Percentiles rank a stretch among this genome's conserved stretches.
Evolutionary conservation across 2,113 vertebrate species (phyloP).

Genomic region (Nothocercus nigrocapillus): DNA sequence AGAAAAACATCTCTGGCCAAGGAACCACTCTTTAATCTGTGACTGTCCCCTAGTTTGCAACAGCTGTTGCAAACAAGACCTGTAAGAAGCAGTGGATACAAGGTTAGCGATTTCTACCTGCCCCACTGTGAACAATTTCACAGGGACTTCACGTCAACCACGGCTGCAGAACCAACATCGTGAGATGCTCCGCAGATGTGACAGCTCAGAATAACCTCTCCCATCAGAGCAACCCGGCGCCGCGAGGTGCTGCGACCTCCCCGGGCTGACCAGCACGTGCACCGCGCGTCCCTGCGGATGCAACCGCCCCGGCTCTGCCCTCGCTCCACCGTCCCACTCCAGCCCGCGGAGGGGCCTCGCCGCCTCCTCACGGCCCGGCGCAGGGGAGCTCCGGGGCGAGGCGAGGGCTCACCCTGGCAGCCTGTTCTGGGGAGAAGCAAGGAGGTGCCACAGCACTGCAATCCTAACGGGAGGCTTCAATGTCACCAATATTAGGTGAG

Average conservation of each 20-base stretch:
- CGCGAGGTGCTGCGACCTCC: not conserved
- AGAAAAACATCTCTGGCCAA: not conserved
- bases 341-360: not conserved
- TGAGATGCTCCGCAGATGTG: not conserved
- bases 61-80: not conserved
- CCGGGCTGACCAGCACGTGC: not conserved
- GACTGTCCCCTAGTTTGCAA: not conserved
- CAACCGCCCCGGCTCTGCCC: not conserved
- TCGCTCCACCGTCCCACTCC: not conserved
- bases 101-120: not conserved
- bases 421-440: not conserved
- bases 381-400: not conserved
- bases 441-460: not conserved
- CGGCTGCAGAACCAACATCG: not conserved
- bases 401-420: not conserved
- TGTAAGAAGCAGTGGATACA: not conserved
- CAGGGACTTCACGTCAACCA: not conserved
- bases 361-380: not conserved
- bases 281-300: not conserved
- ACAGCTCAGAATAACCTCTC: not conserved
- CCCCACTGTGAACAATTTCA: not conserved
- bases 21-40: not conserved
- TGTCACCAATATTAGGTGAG: not conserved
- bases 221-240: accelerated
- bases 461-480: not conserved